These are phyloP conservation scores for Cecropterus lyciades DNA, from an alignment of 1,140 invertebrate genomes.

Conservation along the genomic window DNA sequence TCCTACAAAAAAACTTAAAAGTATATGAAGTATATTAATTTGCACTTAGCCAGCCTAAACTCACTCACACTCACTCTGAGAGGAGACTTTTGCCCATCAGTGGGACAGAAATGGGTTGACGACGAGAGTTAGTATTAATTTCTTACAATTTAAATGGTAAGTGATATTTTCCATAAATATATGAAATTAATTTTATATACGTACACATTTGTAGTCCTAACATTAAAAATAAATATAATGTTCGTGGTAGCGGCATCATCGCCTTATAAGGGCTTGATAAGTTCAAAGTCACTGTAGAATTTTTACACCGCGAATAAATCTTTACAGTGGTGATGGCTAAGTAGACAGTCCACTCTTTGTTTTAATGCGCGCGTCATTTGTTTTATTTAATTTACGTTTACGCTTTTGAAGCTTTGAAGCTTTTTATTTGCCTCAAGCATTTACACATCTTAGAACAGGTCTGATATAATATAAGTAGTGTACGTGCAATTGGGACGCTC, in stretches of 20 bases:
- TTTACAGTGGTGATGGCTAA: constrained; percentile 4
- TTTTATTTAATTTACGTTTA: constrained; percentile 13
- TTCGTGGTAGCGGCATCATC: not conserved
- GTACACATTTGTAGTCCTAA: not conserved
- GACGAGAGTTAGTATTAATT: too few relatives aligned
- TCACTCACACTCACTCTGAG: too few relatives aligned
- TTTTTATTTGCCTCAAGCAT: not conserved
- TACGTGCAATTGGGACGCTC: too few relatives aligned
- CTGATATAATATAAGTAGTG: too few relatives aligned
- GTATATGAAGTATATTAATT: too few relatives aligned
- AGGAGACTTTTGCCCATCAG: too few relatives aligned
- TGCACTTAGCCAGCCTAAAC: too few relatives aligned
- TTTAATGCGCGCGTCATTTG: not conserved
- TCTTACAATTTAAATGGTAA: too few relatives aligned
- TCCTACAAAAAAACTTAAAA: too few relatives aligned
- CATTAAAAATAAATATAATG: not conserved
- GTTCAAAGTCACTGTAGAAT: constrained; percentile 11
- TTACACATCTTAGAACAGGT: not conserved
- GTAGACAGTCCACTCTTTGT: constrained; percentile 2
- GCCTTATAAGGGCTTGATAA: constrained; percentile 3
- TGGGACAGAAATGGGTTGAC: too few relatives aligned
- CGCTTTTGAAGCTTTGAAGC: constrained; percentile 1
- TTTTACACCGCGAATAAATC: constrained; percentile 17
- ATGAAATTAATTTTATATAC: too few relatives aligned
- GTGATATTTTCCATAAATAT: too few relatives aligned